A percentile compares a stretch with the other conserved stretches of the same genome.
phyloP scores from a whole-genome alignment of 2,113 vertebrate genomes.

The Pygoscelis antarcticus region DNA sequence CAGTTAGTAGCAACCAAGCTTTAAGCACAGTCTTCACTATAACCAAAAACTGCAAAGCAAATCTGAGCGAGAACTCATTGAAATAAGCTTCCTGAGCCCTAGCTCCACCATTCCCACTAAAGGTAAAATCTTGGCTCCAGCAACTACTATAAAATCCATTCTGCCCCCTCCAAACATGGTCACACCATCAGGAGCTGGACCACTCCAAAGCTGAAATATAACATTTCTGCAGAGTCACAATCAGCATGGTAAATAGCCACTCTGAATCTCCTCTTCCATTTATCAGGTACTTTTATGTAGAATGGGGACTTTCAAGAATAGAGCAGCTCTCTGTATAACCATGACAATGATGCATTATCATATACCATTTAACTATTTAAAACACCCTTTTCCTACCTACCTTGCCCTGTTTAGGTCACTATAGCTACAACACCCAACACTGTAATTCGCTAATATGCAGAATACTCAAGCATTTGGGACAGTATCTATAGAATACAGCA shows the following conservation, averaged over 20 bases:
- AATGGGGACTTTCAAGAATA: neutral
- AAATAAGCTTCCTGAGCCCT: neutral
- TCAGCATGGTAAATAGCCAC: neutral
- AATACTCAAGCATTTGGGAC: neutral
- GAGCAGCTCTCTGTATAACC: neutral
- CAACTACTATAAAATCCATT: neutral
- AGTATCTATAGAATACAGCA: neutral
- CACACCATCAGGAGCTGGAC: neutral
- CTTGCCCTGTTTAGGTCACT: neutral
- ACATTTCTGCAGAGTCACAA: neutral
- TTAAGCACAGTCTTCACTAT: neutral
- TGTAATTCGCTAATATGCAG: neutral
- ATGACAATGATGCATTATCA: neutral
- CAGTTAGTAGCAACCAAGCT: neutral
- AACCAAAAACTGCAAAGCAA: neutral
- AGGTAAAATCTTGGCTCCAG: neutral
- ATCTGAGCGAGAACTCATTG: neutral
- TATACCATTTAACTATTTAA: neutral
- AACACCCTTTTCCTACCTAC: neutral
- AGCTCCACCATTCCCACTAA: neutral
- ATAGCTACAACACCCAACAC: neutral
- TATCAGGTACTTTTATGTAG: neutral
- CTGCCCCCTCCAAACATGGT: neutral
- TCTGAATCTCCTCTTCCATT: neutral
- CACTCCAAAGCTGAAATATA: neutral